phyloP scores from a whole-genome alignment of 2,888 invertebrate genomes.

The Perdita meconis region DNA sequence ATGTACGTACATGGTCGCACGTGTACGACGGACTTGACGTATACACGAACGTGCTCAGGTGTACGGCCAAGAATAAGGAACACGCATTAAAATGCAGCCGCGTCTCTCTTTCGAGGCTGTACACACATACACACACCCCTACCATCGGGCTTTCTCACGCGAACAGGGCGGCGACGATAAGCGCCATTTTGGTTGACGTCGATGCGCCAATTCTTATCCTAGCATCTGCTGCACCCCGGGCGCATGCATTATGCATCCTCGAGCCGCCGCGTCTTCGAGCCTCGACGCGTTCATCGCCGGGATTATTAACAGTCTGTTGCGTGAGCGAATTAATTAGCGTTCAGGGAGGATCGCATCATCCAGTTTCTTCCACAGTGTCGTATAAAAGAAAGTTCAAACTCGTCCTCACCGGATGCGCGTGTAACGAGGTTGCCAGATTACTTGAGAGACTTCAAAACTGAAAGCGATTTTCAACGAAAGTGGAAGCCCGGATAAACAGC shows the following conservation, averaged over 20 bases:
- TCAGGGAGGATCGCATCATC: slow-evolving; percentile 2
- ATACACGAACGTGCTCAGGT: slow-evolving; percentile 31
- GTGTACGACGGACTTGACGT: slow-evolving; percentile 29
- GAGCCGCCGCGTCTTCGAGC: neutral
- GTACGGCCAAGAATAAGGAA: slow-evolving; percentile 60
- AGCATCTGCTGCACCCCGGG: slow-evolving; percentile 68
- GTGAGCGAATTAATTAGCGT: slow-evolving; percentile 3
- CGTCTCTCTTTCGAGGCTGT: slow-evolving; percentile 45
- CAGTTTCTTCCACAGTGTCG: too few relatives aligned
- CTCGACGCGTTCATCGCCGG: neutral
- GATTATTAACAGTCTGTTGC: slow-evolving; percentile 24
- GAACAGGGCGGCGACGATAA: slow-evolving; percentile 53
- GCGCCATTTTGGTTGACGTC: slow-evolving; percentile 72
- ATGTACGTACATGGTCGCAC: neutral
- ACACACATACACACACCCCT: too few relatives aligned
- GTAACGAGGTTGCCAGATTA: too few relatives aligned
- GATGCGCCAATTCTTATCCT: slow-evolving; percentile 73
- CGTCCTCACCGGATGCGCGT: too few relatives aligned
- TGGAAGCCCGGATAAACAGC: slow-evolving; percentile 33
- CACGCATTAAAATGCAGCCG: slow-evolving; percentile 65
- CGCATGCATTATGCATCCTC: slow-evolving; percentile 65
- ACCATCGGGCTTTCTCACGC: slow-evolving; percentile 57
- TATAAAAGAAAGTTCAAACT: slow-evolving; percentile 1
- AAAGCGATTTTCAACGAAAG: too few relatives aligned
- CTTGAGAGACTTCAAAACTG: too few relatives aligned